phyloP scores from a whole-genome alignment of 2,113 vertebrate genomes.

The Polypterus senegalus region DNA sequence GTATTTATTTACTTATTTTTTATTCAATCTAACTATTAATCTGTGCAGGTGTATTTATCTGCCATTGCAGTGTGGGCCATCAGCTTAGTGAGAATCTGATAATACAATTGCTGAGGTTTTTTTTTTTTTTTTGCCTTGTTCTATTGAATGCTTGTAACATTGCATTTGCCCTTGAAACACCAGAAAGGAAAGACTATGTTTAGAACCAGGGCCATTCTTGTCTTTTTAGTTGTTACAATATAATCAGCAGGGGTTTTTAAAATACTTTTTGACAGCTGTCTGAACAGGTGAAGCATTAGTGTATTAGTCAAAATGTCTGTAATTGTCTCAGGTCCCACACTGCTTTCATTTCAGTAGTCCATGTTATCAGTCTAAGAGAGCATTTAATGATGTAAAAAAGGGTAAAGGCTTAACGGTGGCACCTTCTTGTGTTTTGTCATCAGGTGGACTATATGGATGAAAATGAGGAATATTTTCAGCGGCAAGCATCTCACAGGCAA shows the following conservation, averaged over 20 bases:
- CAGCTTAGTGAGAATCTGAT: too few relatives aligned
- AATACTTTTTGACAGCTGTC: not conserved
- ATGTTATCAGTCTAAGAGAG: not conserved
- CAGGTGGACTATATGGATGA: conserved; percentile 99
- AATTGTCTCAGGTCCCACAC: not conserved
- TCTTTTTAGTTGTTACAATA: not conserved
- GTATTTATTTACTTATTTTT: too few relatives aligned
- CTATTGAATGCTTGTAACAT: not conserved
- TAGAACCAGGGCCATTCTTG: not conserved
- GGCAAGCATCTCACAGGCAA: conserved; percentile 91
- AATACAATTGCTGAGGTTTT: too few relatives aligned
- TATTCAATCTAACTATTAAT: too few relatives aligned
- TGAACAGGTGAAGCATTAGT: not conserved
- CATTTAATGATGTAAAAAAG: not conserved
- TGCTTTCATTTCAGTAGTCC: not conserved
- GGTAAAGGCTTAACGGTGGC: conserved; percentile 1
- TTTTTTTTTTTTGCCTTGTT: too few relatives aligned
- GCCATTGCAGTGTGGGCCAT: too few relatives aligned
- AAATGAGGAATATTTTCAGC: conserved; percentile 98
- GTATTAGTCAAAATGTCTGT: not conserved
- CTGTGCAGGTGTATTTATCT: too few relatives aligned
- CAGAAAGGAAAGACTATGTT: not conserved
- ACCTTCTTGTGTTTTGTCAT: conserved; percentile 24
- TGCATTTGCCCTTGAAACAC: not conserved
- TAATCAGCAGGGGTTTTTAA: not conserved